Evolutionary conservation across 1,140 invertebrate genomes (phyloP).

Genomic region (Stegodyphus mimosarum): DNA sequence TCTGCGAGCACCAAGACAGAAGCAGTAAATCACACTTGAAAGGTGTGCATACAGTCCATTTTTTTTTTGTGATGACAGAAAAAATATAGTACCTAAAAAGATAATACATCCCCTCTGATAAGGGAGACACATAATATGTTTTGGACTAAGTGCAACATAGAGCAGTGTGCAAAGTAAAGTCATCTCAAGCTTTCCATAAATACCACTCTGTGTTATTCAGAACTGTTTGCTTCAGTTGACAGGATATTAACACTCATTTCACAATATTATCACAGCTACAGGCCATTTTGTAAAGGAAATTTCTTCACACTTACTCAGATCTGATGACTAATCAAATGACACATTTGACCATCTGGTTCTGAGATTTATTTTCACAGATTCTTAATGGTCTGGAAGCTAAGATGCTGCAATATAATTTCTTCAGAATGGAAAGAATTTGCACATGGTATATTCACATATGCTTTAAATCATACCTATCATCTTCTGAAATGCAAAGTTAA

Average conservation of each 20-base stretch:
- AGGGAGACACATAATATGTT: constrained; percentile 8
- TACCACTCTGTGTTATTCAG: constrained; percentile 9
- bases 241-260: constrained; percentile 27
- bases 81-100: constrained; percentile 31
- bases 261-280: constrained; percentile 55
- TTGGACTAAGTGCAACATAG: constrained; percentile 57
- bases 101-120: constrained; percentile 12
- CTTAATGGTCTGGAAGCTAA: too few species aligned
- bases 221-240: constrained; percentile 23
- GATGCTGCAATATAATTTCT: too few species aligned
- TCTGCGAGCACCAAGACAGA: constrained; percentile 61
- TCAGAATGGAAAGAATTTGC: constrained; percentile 40
- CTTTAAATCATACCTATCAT: constrained; percentile 24
- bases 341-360: not conserved
- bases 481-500: constrained; percentile 18
- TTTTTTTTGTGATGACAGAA: constrained; percentile 5
- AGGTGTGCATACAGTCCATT: constrained; percentile 43
- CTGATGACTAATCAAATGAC: not conserved
- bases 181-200: constrained; percentile 42
- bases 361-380: not conserved
- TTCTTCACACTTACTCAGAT: not conserved
- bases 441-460: constrained; percentile 41
- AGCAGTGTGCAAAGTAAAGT: constrained; percentile 46
- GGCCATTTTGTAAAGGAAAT: constrained; percentile 32
- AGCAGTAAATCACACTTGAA: constrained; percentile 52